Evolutionary conservation across 2,888 invertebrate species (phyloP), one percentile per base, ranked within the genome.

Genomic region (Biston stratarius): DNA sequence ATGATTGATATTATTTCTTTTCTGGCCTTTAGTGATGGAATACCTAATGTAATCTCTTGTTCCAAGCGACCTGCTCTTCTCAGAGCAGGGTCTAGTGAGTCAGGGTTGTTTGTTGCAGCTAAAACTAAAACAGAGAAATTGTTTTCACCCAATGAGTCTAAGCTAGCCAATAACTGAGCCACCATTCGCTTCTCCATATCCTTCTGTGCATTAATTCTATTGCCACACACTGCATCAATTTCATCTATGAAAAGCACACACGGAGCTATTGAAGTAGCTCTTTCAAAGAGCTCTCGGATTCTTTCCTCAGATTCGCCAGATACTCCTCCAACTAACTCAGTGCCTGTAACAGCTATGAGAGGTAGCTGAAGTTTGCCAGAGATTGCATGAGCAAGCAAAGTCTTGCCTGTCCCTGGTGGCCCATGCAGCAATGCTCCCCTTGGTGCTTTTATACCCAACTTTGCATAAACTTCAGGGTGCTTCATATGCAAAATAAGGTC

Each of bases 111-210:
- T 44, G 99, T 99, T 0, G 99, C 99, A n/a, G 98, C 99, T 79
- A 99, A 96, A 14, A 99, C 96, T 68, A 99, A 87, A 1, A 98
- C 96, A 70, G 95, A 94, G 38, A 95, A 92, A 64, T 95, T 95
- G 81, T 87, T 86, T 80, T 94, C 79, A 88, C 85, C 83, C 75
- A 94, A 82, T 96, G 97, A 97, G 93, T 99, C 99, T 81, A 99
- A 94, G 79, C 98, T 98, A 12, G 97, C 96, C 44, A 99, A 92
- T 63, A 99, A 89, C 88, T 99, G 99, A 0, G 99, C 96, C 8
- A 99, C 99, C 88, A 99, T 98, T 70, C 99, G 94, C 71, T 97
- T 95, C 84, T 99, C 99, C 99, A 99, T 99, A 81, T 99, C 99
- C 84, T 97, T 97, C 79, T 98, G 97, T 3, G 98, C 98, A 78